Base-by-base conservation (phyloP, 2,113 vertebrate species). In the Thamnaconus septentrionalis region DNA sequence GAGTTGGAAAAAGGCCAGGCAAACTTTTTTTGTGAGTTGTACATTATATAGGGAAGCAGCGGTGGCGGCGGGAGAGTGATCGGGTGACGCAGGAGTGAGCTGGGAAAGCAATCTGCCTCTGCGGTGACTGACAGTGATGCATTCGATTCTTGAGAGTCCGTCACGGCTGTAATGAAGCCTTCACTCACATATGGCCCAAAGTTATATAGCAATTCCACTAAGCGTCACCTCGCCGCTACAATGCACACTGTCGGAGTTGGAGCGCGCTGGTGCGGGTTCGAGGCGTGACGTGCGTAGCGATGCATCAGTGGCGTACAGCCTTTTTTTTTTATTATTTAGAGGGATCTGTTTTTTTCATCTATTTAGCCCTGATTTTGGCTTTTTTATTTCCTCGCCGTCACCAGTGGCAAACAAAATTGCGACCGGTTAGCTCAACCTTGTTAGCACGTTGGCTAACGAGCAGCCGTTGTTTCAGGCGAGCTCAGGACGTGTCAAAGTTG, bases 101-200 rank as follows among this genome's bases (percentile, higher is more conserved):
- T 61, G 64, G 61, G 56, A 82, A 77, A 65, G 63, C 61, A 67
- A 72, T 75, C 62, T 59, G 51, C 60, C 83, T 79, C 63, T 79
- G 73, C 65, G 75, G 66, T 67, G 76, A 78, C 57, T 82, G 87
- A 87, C 84, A 79, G 66, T 77, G 88, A 89, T 84, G 81, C 59
- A 83, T 87, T 82, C 80, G 76, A 78, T 82, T 78, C 54, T 72
- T 64, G 76, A 78, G 71, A 76, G 69, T 79, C 76, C 67, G 65
- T 70, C 66, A 50, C 71, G 45, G 80, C 61, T 73, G 83, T 84
- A 85, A 84, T 79, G 79, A 66, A 82, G 57, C 70, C 80, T 71
- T 87, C 83, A 82, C 71, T 83, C 85, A 83, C 57, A 79, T 48
- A 68, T 78, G 81, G 79, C 85, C 66, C 56, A 61, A 59, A 81